These are phyloP conservation scores for Drosophila saltans DNA, from an alignment of 1,140 invertebrate genomes.

Conservation along the genomic window DNA sequence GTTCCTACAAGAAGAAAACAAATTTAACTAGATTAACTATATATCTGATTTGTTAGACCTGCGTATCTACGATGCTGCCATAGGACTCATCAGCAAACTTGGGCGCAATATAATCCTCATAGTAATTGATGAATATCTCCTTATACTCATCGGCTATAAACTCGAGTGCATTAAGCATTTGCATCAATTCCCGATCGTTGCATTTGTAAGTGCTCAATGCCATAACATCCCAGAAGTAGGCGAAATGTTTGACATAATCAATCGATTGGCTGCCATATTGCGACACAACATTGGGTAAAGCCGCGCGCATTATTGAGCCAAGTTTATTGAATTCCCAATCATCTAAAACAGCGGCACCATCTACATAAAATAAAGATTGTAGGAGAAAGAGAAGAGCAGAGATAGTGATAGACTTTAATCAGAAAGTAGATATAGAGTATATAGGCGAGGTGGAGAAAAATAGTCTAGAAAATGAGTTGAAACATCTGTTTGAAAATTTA, in stretches of 20 bases:
- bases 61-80: constrained; percentile 64
- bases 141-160: constrained; percentile 69
- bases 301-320: constrained; percentile 62
- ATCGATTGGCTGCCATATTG: constrained; percentile 59
- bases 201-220: constrained; percentile 68
- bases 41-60: constrained; percentile 48
- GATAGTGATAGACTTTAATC: constrained; percentile 33
- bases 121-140: constrained; percentile 73
- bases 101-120: constrained; percentile 70
- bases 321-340: constrained; percentile 73
- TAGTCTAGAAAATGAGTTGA: neutral
- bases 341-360: constrained; percentile 53
- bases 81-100: constrained; percentile 69
- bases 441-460: neutral
- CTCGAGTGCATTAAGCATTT: constrained; percentile 71
- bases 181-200: constrained; percentile 67
- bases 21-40: constrained; percentile 35
- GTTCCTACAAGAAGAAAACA: constrained; percentile 51
- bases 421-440: neutral
- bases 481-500: neutral
- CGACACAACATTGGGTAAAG: constrained; percentile 53
- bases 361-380: constrained; percentile 16
- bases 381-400: constrained; percentile 29
- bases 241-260: constrained; percentile 64
- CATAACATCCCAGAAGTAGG: constrained; percentile 72